These are phyloP conservation scores for Alcedo quadribrachys DNA, from an alignment of 2,797 vertebrate genomes.

Conservation along the genomic window DNA sequence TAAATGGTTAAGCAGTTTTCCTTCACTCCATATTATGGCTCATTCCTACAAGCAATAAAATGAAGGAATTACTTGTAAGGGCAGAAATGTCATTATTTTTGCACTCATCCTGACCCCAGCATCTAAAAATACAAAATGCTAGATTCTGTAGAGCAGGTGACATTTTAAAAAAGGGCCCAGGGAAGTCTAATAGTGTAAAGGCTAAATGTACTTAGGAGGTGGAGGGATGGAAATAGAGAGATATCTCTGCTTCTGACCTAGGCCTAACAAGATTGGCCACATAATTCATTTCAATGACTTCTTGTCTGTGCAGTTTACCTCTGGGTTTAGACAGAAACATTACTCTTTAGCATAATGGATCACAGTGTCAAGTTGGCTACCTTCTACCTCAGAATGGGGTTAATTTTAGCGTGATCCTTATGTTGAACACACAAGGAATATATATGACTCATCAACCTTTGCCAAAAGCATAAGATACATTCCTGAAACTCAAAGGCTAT, in stretches of 20 bases:
- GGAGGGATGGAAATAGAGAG: slow-evolving; percentile 70
- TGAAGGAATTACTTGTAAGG: slow-evolving; percentile 71
- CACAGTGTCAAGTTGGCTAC: slow-evolving; percentile 67
- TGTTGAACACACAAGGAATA: slow-evolving; percentile 68
- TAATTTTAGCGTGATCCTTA: slow-evolving; percentile 70
- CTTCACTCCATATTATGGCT: slow-evolving; percentile 51
- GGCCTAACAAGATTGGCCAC: slow-evolving; percentile 66
- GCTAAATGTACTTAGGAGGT: slow-evolving; percentile 70
- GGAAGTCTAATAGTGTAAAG: slow-evolving; percentile 72
- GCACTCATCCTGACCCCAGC: slow-evolving; percentile 70
- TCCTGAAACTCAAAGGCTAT: slow-evolving; percentile 43
- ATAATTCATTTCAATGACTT: slow-evolving; percentile 74
- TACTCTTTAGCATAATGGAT: slow-evolving; percentile 72
- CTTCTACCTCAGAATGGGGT: slow-evolving; percentile 62
- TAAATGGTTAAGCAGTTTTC: slow-evolving; percentile 66
- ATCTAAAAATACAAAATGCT: slow-evolving; percentile 79
- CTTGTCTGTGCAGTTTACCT: slow-evolving; percentile 72
- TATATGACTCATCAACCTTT: slow-evolving; percentile 69
- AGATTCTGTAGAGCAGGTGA: slow-evolving; percentile 78
- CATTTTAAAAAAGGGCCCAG: slow-evolving; percentile 66
- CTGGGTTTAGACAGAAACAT: slow-evolving; percentile 72
- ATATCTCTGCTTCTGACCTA: slow-evolving; percentile 69
- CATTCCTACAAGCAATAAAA: slow-evolving; percentile 66
- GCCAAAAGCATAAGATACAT: slow-evolving; percentile 45
- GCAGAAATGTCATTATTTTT: slow-evolving; percentile 74